These are phyloP conservation scores for Laodelphax striatellus DNA, from an alignment of 1,140 invertebrate species.

Conservation along the genomic window DNA sequence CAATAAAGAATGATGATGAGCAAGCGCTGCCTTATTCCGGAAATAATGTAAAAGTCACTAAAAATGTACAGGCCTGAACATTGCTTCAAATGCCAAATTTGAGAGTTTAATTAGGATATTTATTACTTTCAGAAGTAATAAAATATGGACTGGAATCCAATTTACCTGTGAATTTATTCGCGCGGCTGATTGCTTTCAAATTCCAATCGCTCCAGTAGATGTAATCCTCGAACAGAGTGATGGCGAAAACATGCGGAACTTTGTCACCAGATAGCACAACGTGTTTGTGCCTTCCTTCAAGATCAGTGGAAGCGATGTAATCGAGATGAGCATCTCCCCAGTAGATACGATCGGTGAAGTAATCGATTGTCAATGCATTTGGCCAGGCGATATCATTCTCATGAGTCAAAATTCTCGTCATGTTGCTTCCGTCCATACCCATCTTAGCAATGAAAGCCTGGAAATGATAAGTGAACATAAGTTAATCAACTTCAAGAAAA, in stretches of 20 bases:
- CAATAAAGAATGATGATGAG: too few species aligned
- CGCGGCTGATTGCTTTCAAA: conserved; percentile 70
- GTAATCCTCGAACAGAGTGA: conserved; percentile 86
- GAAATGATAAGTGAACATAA: background rate
- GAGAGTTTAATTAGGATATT: too few species aligned
- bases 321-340: conserved; percentile 98
- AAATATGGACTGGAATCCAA: too few species aligned
- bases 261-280: conserved; percentile 63
- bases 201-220: conserved; percentile 99
- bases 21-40: too few species aligned
- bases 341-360: conserved; percentile 86
- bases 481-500: background rate
- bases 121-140: too few species aligned
- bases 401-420: conserved; percentile 79
- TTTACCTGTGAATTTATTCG: conserved; percentile 76
- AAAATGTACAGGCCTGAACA: too few species aligned
- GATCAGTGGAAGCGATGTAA: conserved; percentile 87
- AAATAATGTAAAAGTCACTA: too few species aligned
- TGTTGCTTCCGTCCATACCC: conserved; percentile 92
- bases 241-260: conserved; percentile 89
- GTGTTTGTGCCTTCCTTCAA: conserved; percentile 77
- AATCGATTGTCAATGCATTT: conserved; percentile 94
- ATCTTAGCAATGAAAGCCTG: conserved; percentile 94
- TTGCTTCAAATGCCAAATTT: too few species aligned
- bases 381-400: conserved; percentile 96